A percentile compares a stretch with the other conserved stretches of the same genome.
These are phyloP conservation scores for Hydropsyche betteni DNA, from an alignment of 2,888 invertebrate species.

Conservation along the genomic window DNA sequence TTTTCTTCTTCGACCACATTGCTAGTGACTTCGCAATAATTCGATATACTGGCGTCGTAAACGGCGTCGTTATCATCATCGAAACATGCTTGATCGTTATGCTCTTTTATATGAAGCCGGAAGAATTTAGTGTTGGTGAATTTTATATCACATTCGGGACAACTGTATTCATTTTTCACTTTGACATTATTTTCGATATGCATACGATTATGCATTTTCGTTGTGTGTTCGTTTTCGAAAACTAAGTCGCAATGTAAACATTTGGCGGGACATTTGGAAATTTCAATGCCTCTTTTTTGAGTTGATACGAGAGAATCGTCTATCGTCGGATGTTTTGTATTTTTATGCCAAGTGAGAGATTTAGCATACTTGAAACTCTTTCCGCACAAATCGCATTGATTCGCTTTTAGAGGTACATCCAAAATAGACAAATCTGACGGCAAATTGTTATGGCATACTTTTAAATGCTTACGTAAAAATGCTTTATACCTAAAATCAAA, in stretches of 20 bases:
- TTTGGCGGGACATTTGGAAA: constrained; percentile 59
- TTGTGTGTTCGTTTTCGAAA: constrained; percentile 60
- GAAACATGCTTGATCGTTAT: constrained; percentile 35
- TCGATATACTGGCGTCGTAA: constrained; percentile 53
- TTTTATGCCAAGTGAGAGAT: constrained; percentile 61
- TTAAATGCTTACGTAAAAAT: constrained; percentile 42
- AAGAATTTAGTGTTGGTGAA: constrained; percentile 54
- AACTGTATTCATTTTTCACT: constrained; percentile 63
- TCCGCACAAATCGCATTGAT: constrained; percentile 63
- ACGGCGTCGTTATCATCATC: constrained; percentile 57
- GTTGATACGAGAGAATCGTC: constrained; percentile 10
- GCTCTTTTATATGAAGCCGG: constrained; percentile 43
- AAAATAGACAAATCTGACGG: constrained; percentile 2
- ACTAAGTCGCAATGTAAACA: constrained; percentile 62
- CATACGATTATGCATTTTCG: constrained; percentile 62
- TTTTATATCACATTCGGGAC: constrained; percentile 60
- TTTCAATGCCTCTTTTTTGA: constrained; percentile 6
- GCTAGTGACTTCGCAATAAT: constrained; percentile 65
- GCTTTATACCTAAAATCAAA: constrained; percentile 44
- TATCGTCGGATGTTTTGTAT: constrained; percentile 59
- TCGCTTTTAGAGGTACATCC: neutral
- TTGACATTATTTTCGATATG: constrained; percentile 61
- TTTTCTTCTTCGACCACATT: neutral
- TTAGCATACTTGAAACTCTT: constrained; percentile 63
- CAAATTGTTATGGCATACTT: constrained; percentile 37